These are phyloP conservation scores for Prunella himalayana DNA, from an alignment of 2,113 vertebrate genomes.

Conservation along the genomic window DNA sequence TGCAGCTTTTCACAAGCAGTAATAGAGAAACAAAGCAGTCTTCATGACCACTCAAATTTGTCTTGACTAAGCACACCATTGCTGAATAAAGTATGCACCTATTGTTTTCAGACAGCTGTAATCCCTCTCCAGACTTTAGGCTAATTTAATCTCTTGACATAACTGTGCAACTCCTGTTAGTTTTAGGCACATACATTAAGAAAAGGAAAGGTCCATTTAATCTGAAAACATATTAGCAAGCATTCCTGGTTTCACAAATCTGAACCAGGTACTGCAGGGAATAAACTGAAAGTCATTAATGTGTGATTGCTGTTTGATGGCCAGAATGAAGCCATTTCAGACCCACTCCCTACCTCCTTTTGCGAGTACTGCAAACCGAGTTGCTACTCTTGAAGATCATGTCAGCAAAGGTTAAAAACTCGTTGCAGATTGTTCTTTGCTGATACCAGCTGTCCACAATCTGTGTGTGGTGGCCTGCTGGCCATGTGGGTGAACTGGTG, in stretches of 20 bases:
- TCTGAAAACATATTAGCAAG: constrained; percentile 46
- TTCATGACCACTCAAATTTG: background rate
- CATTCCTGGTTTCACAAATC: constrained; percentile 6
- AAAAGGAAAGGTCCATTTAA: constrained; percentile 50
- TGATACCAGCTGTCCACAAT: background rate
- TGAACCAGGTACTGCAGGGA: background rate
- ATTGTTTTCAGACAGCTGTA: constrained; percentile 30
- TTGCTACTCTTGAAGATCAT: background rate
- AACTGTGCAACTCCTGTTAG: constrained; percentile 27
- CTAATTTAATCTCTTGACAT: constrained; percentile 19
- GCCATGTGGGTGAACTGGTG: background rate
- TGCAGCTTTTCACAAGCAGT: background rate
- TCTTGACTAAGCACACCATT: background rate
- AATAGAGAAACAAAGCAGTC: background rate
- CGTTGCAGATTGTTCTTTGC: background rate
- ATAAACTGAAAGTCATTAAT: background rate
- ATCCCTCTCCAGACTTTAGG: background rate
- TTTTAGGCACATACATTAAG: constrained; percentile 12
- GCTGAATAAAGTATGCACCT: background rate
- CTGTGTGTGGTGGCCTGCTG: background rate
- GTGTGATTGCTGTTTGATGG: constrained; percentile 11
- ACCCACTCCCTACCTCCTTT: background rate
- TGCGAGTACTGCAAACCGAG: background rate
- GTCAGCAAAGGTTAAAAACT: background rate
- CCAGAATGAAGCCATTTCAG: background rate